These are phyloP conservation scores for Oligia fasciuncula DNA, from an alignment of 2,888 invertebrate genomes.

Conservation along the genomic window DNA sequence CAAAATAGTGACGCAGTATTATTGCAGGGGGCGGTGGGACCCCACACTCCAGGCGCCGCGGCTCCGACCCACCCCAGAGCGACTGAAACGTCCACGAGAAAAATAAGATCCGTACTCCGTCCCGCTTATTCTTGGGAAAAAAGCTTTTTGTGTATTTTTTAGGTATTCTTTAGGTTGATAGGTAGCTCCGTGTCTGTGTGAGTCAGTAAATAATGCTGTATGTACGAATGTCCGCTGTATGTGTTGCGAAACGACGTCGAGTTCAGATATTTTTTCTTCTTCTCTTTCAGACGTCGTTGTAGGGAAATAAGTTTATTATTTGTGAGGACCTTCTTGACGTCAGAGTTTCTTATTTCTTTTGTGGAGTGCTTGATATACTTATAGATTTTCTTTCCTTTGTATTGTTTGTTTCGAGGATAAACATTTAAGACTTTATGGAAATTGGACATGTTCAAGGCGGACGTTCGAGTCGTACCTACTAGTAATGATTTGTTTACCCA, in stretches of 20 bases:
- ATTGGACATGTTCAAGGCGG: background rate
- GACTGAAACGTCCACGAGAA: constrained; percentile 90
- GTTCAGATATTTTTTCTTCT: constrained; percentile 64
- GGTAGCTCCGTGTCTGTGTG: constrained; percentile 76
- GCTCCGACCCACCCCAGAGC: constrained; percentile 80
- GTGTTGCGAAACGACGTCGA: constrained; percentile 73
- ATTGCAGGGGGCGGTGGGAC: constrained; percentile 87
- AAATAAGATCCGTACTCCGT: constrained; percentile 90
- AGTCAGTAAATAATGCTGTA: constrained; percentile 80
- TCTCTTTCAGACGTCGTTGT: constrained; percentile 51
- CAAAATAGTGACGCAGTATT: constrained; percentile 91
- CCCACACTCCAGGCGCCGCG: constrained; percentile 75
- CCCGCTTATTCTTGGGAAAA: constrained; percentile 89
- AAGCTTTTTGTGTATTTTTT: constrained; percentile 88
- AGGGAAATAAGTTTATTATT: constrained; percentile 59
- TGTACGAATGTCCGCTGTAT: constrained; percentile 75
- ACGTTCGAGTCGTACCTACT: background rate
- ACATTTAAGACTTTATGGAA: background rate
- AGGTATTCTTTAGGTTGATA: constrained; percentile 78
- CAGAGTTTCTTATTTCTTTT: constrained; percentile 43
- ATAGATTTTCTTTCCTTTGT: constrained; percentile 2
- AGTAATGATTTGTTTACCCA: background rate
- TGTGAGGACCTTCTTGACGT: constrained; percentile 57
- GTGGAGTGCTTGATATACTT: constrained; percentile 21
- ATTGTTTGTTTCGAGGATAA: constrained; percentile 1